Percentiles rank a stretch among this genome's conserved stretches.
These are phyloP conservation scores for Chymomyza caudatula DNA, from an alignment of 2,888 invertebrate genomes.

Conservation along the genomic window DNA sequence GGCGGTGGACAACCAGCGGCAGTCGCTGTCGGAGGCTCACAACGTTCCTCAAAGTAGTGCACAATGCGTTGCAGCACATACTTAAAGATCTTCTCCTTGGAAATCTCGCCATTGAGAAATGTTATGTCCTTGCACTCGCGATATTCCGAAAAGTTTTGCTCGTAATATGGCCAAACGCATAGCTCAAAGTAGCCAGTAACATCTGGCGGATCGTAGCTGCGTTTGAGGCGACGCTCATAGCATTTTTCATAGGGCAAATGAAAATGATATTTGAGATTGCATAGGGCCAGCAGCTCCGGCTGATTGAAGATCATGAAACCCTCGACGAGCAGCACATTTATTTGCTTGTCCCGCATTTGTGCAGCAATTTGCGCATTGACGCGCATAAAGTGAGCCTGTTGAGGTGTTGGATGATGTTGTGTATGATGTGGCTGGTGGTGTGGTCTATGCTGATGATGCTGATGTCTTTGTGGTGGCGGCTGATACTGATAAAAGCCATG, in stretches of 20 bases:
- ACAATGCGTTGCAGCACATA: constrained; percentile 73
- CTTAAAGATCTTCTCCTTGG: constrained; percentile 75
- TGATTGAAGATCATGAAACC: constrained; percentile 88
- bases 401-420: constrained; percentile 31
- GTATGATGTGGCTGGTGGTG: constrained; percentile 34
- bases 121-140: constrained; percentile 75
- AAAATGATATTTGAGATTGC: constrained; percentile 86
- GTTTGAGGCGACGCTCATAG: constrained; percentile 80
- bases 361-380: constrained; percentile 59
- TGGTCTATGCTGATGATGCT: constrained; percentile 37
- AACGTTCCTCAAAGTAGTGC: constrained; percentile 72
- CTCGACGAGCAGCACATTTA: constrained; percentile 84
- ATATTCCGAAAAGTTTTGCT: constrained; percentile 80
- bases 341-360: constrained; percentile 66
- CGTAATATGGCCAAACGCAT: constrained; percentile 93
- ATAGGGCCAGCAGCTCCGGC: constrained; percentile 83
- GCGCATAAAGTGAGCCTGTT: constrained; percentile 45
- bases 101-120: constrained; percentile 75
- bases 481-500: constrained; percentile 37
- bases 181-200: constrained; percentile 90
- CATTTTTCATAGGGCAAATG: constrained; percentile 85
- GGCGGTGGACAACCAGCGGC: constrained; percentile 65
- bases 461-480: constrained; percentile 35
- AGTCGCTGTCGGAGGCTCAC: constrained; percentile 49
- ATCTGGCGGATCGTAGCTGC: constrained; percentile 92